phyloP scores from a whole-genome alignment of 2,888 invertebrate species.

The Sphaeridia pumilis region DNA sequence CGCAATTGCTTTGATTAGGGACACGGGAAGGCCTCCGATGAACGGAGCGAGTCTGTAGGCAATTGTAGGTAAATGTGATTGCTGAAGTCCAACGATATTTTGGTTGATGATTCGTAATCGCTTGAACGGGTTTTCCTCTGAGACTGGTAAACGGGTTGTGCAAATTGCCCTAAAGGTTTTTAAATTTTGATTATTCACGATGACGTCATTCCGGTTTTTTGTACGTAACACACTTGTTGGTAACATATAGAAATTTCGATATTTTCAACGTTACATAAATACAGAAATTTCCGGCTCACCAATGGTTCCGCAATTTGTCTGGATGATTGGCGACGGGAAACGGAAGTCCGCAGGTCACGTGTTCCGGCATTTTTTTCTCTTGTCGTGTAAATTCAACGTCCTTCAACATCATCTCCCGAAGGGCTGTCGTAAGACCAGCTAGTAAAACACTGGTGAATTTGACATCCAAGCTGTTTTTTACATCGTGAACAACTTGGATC shows the following conservation, averaged over 20 bases:
- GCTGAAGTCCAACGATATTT: background rate
- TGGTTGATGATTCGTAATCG: constrained; percentile 2
- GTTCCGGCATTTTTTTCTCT: background rate
- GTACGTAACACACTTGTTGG: too few relatives aligned
- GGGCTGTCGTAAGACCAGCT: background rate
- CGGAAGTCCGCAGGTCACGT: background rate
- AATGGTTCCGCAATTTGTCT: constrained; percentile 5
- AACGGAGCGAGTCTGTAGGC: background rate
- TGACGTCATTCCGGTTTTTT: too few relatives aligned
- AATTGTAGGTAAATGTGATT: background rate
- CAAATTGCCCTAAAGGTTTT: constrained; percentile 1
- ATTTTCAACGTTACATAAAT: background rate
- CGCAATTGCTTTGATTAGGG: background rate
- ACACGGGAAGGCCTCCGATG: constrained; percentile 1
- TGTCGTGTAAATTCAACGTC: background rate
- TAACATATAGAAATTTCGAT: too few relatives aligned
- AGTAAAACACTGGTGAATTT: constrained; percentile 2
- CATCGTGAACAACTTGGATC: constrained; percentile 2
- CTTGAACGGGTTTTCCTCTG: constrained; percentile 6
- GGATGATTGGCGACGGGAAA: constrained; percentile 6
- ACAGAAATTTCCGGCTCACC: background rate
- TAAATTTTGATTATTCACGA: background rate
- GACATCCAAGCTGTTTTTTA: background rate
- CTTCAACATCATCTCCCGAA: background rate
- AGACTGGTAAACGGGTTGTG: constrained; percentile 1